These are phyloP conservation scores for Amiota mariae DNA, from an alignment of 2,888 invertebrate species.

Conservation along the genomic window DNA sequence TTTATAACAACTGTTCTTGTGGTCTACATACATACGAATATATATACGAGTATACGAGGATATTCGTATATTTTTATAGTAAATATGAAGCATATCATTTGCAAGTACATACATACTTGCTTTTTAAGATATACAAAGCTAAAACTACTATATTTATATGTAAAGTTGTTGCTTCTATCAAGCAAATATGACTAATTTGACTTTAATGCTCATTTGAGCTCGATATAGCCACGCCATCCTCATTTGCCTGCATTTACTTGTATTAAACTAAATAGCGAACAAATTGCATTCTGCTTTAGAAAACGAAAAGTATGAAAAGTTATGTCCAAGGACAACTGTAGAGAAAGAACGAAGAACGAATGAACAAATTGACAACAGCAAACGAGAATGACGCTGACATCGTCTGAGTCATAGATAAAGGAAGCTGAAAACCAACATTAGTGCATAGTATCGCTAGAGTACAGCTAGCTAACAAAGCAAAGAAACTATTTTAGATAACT, in stretches of 20 bases:
- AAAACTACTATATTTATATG: too few species aligned
- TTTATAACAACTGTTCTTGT: slow-evolving; percentile 11
- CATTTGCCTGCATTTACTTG: background rate
- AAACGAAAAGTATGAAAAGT: background rate
- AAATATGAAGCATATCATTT: too few species aligned
- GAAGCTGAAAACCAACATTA: slow-evolving; percentile 6
- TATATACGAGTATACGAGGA: background rate
- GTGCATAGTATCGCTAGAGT: background rate
- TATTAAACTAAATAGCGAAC: slow-evolving; percentile 31
- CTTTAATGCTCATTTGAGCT: slow-evolving; percentile 19
- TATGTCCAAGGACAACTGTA: slow-evolving; percentile 16
- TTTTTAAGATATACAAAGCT: too few species aligned
- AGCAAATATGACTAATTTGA: slow-evolving; percentile 19
- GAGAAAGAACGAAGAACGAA: background rate
- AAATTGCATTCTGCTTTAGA: slow-evolving; percentile 26
- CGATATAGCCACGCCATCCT: background rate
- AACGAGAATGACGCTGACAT: background rate
- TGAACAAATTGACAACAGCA: background rate
- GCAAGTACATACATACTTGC: too few species aligned
- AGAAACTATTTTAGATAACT: background rate
- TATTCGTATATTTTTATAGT: too few species aligned
- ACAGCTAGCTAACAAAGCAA: background rate
- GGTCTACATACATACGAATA: background rate
- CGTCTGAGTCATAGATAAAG: slow-evolving; percentile 3
- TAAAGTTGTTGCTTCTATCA: background rate